These are phyloP conservation scores for Oophaga sylvatica DNA, from an alignment of 2,797 vertebrate species.

Conservation along the genomic window DNA sequence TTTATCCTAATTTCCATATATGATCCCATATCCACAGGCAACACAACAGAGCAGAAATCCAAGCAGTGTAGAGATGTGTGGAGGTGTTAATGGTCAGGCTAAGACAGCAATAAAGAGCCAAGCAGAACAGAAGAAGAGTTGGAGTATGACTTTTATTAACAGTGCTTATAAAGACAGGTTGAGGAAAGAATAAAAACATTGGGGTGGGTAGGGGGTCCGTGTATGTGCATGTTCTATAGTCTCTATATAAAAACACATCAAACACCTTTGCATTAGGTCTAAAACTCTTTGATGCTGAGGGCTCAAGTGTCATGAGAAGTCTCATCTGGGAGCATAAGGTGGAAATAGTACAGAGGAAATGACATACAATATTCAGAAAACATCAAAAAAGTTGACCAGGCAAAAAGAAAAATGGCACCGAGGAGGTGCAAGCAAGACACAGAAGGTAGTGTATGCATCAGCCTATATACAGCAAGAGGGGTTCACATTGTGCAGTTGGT, in stretches of 20 bases:
- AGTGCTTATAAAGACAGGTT: slow-evolving; percentile 77
- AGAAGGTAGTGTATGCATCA: slow-evolving; percentile 73
- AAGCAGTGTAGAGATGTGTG: slow-evolving; percentile 8
- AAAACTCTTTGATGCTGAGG: slow-evolving; percentile 38
- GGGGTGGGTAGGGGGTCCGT: slow-evolving; percentile 4
- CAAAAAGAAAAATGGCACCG: slow-evolving; percentile 66
- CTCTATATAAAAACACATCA: slow-evolving; percentile 48
- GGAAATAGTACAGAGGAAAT: slow-evolving; percentile 75
- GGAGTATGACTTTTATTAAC: slow-evolving; percentile 78
- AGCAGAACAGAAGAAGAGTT: slow-evolving; percentile 70
- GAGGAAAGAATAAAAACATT: slow-evolving; percentile 64
- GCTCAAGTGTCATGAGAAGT: slow-evolving; percentile 62
- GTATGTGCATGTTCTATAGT: slow-evolving; percentile 38
- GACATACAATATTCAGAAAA: slow-evolving; percentile 71
- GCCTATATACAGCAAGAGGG: slow-evolving; percentile 79
- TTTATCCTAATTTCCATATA: not conserved
- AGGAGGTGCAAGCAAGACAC: slow-evolving; percentile 76
- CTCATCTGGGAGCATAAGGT: slow-evolving; percentile 70
- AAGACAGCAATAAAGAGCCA: slow-evolving; percentile 65
- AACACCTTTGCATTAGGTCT: slow-evolving; percentile 39
- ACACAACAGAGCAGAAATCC: not conserved
- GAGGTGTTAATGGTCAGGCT: slow-evolving; percentile 66
- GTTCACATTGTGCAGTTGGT: slow-evolving; percentile 66
- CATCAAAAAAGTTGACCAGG: slow-evolving; percentile 68
- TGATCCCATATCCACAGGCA: not conserved